Evolutionary conservation across 53 echinoderm and acorn worm genomes (phyloP), one percentile per base, ranked within the genome.

Genomic region (Echinarachnius parma): DNA sequence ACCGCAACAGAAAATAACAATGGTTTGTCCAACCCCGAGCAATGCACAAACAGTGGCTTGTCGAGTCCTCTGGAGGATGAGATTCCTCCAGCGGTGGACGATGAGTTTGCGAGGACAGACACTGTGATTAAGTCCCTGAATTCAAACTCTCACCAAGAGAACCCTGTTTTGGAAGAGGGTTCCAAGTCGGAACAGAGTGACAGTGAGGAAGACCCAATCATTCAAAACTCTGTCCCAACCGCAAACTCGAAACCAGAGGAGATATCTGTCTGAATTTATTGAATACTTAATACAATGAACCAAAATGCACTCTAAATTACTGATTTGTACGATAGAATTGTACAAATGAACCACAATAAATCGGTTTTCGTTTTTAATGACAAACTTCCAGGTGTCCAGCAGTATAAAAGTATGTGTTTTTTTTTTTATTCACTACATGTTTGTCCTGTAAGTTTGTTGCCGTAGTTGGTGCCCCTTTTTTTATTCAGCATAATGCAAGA

Each of bases 111-210:
- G 28, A 72, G 74, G 26, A 72, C 74, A 72, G 74, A 72, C 16
- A n/a, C n/a, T n/a, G 27, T 28, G 23, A 46, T 72, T 1, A 66
- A 72, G 57, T 72, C 74, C 16, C 5, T 72, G 37, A 72, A 56
- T 57, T 27, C 55, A 72, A 42, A 79, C 35, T 78, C 61, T 26
- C 78, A 78, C 54, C 19, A 48, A 29, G 34, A 61, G 28, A 78
- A 72, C 25, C 84, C 84, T 24, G 56, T n/a, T n/a, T n/a, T n/a
- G n/a, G n/a, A 64, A 52, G 78, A 69, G 55, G 47, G 31, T 25
- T 28, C 14, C 15, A 25, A 72, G 13, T 35, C 39, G 35, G 74
- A 56, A 42, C 39, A 56, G 18, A 36, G 37, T 16, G n/a, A n/a
- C n/a, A n/a, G n/a, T n/a, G 57, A 56, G 27, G 74, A 72, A 28